Evolutionary conservation across 1,140 invertebrate species (phyloP), one percentile per base, ranked within the genome.

Genomic region (Zaprionus gabonicus): DNA sequence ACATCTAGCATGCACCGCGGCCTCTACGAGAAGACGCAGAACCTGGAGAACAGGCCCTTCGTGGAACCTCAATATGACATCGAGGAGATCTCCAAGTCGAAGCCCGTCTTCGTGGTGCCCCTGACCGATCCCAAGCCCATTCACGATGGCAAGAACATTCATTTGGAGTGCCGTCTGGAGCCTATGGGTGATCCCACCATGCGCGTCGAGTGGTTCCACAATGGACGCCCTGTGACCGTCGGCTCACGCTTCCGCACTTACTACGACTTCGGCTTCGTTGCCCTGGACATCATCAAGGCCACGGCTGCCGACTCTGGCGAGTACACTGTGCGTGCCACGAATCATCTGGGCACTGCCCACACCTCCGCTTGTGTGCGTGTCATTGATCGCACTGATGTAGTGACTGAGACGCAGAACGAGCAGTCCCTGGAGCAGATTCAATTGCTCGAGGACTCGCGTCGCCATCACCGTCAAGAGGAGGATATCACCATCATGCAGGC

Each of bases 101-200:
- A 97, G 92, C 98, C 98, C 3, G 96, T 97, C 51, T 98, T 99
- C 87, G 95, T 97, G 0, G 96, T 97, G 82, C 97, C 97, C 1
- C 90, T 98, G 9, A 96, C 95, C 38, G 96, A 98, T 80, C 96
- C 96, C 12, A 95, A 95, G 87, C 96, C 97, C n/a, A 94, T 98
- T 3, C 95, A 95, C 78, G 98, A 99, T 93, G 98, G 98, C 31
- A 97, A 97, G 92, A 98, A 98, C 86, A 96, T 98, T 91, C 98
- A 98, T 85, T 93, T 98, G 53, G 97, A 98, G 93, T 97, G 97
- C 81, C 95, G 97, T 53, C 93, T 99, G 65, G 98, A 99, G 93
- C 98, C 98, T 1, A 98, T 98, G 96, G 97, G 97, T 27, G 98
- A 99, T 93, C 97, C 97, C n/a, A 98, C 97, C 1, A 98, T 99